A percentile compares a stretch with the other conserved stretches of the same genome.
Conservation (phyloP, 2,797 vertebrate genomes). For the Glossophaga mutica region DNA sequence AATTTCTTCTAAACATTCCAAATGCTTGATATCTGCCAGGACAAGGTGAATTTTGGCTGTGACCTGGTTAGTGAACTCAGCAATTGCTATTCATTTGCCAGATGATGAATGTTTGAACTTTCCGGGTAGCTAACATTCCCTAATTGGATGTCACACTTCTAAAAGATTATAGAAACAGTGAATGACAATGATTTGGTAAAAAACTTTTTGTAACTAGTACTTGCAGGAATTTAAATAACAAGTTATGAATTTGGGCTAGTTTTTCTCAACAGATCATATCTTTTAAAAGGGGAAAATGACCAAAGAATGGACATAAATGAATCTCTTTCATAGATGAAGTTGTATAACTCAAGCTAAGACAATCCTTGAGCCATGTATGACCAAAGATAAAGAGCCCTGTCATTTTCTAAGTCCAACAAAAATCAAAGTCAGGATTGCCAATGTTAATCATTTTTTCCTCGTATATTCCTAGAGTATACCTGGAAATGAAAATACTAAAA, state of each 20-base stretch:
- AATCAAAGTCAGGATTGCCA: neutral
- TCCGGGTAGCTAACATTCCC: neutral
- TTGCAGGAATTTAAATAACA: neutral
- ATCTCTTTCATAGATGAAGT: neutral
- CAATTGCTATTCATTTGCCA: slow-evolving; percentile 11
- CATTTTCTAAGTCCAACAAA: neutral
- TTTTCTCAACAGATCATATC: neutral
- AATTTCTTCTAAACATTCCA: neutral
- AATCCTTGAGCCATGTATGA: neutral
- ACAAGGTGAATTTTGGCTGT: neutral
- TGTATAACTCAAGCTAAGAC: neutral
- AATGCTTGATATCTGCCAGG: neutral
- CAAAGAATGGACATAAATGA: neutral
- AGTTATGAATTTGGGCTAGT: neutral
- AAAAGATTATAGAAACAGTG: neutral
- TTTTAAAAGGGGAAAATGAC: neutral
- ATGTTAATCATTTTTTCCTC: neutral
- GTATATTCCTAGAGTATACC: neutral
- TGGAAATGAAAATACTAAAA: neutral
- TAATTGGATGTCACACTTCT: neutral
- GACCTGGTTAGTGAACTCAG: neutral
- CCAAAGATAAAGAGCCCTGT: neutral
- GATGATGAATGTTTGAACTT: neutral
- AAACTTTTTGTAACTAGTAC: neutral
- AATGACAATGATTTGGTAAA: neutral